These are phyloP conservation scores for Vombatus ursinus DNA, from an alignment of 2,113 vertebrate genomes.

Conservation along the genomic window DNA sequence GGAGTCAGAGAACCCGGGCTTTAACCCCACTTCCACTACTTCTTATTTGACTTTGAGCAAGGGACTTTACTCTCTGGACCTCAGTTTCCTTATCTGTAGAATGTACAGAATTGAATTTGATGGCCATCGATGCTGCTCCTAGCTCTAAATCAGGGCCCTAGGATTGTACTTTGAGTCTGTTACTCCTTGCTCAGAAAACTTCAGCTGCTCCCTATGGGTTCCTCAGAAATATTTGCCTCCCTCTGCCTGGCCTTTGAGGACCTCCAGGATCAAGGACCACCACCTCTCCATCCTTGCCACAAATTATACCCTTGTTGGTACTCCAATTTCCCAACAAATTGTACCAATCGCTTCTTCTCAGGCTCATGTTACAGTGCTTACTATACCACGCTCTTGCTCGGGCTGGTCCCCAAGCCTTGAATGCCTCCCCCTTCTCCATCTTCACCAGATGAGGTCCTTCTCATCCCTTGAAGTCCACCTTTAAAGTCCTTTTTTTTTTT, in stretches of 20 bases:
- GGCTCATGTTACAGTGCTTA: neutral
- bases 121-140: neutral
- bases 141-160: neutral
- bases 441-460: neutral
- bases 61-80: neutral
- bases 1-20: too few relatives aligned
- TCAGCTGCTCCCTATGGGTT: neutral
- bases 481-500: neutral
- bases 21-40: neutral
- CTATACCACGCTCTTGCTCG: too few relatives aligned
- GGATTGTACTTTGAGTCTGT: neutral
- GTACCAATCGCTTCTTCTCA: neutral
- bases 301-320: neutral
- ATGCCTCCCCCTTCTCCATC: neutral
- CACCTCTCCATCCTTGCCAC: neutral
- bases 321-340: neutral
- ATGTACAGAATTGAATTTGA: neutral
- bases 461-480: neutral
- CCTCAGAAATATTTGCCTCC: neutral
- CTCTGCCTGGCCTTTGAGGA: too few relatives aligned
- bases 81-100: neutral
- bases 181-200: neutral
- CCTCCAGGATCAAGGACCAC: neutral
- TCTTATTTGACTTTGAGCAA: neutral
- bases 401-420: neutral